A percentile compares a stretch with the other conserved stretches of the same genome.
Conservation (phyloP, 2,113 vertebrate genomes). For the Cebidichthys violaceus region DNA sequence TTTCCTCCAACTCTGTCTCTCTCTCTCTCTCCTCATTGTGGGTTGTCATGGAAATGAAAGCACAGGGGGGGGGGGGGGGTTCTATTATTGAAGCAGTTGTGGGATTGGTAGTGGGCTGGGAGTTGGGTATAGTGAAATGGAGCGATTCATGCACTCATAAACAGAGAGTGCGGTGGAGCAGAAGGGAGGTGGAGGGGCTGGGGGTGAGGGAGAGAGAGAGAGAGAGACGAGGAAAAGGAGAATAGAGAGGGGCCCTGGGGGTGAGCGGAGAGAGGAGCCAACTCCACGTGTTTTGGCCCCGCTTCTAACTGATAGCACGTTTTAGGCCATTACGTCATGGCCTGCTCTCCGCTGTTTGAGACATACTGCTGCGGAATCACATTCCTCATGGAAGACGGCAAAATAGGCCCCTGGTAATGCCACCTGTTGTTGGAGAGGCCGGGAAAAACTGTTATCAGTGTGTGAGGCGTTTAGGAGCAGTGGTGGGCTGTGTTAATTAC, state of each 20-base stretch:
- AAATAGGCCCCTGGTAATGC: conserved; percentile 29
- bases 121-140: conserved; percentile 67
- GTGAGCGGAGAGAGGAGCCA: conserved; percentile 59
- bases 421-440: conserved; percentile 64
- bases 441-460: neutral
- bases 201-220: conserved; percentile 35
- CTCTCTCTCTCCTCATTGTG: conserved; percentile 56
- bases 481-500: conserved; percentile 23
- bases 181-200: conserved; percentile 64
- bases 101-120: conserved; percentile 63
- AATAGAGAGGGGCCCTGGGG: conserved; percentile 67
- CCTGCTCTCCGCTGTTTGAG: conserved; percentile 59
- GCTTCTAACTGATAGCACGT: conserved; percentile 68
- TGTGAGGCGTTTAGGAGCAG: conserved; percentile 9
- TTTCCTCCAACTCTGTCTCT: conserved; percentile 18
- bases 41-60: conserved; percentile 84
- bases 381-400: conserved; percentile 43
- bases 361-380: conserved; percentile 55
- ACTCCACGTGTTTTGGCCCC: conserved; percentile 75
- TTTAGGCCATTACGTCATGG: conserved; percentile 73
- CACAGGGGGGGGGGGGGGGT: conserved; percentile 27
- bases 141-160: conserved; percentile 77
- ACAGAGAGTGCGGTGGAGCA: conserved; percentile 77
- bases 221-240: conserved; percentile 53
- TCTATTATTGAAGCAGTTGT: conserved; percentile 75